Base-by-base conservation (phyloP, 2,113 vertebrate genomes). In the Chionomys nivalis region DNA sequence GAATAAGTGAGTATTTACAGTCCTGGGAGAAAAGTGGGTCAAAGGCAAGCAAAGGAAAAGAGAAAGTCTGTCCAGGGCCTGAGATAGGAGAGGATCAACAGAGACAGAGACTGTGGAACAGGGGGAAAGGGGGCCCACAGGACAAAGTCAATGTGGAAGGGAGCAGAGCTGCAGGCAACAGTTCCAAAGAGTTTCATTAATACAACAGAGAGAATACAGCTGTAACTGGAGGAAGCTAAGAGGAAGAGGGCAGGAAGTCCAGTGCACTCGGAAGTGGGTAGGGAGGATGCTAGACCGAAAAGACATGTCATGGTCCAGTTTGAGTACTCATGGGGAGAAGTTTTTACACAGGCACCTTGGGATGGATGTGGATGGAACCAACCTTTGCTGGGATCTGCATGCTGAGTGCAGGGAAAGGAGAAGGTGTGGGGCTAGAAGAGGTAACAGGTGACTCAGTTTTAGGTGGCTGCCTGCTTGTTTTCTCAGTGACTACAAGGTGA, bases 401-500 rank as follows among this genome's bases (percentile, higher is more conserved):
- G 5, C 23, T 0, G 4, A 66, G n/a, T 42, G 0, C 52, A 91
- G 7, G 55, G 36, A 97, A 82, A 52, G 42, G 79, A 95, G 31
- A 58, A 28, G 10, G 26, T 21, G n/a, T 0, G 26, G 42, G 33
- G 44, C 39, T 81, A 19, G 39, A 63, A 36, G 90, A 88, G 52
- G 79, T 52, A 77, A 72, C 5, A 7, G 36, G 61, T 95, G 94
- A 97, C 76, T 92, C 96, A 93, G 75, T 44, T 61, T 55, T 44
- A 96, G 90, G 92, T 65, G 73, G 94, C 76, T 91, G 92, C 26
- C 72, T 90, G 92, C 85, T 88, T 96, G 70, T 96, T 96, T 96
- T 95, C 96, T 88, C 72, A 58, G 55, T 90, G 94, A 95, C 85
- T 92, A 76, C 82, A 96, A 95, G 88, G 52, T 96, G 97, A 96